Evolutionary conservation across 1,140 invertebrate genomes (phyloP), one percentile per base, ranked within the genome.

Genomic region (Rhynchophorus ferrugineus): DNA sequence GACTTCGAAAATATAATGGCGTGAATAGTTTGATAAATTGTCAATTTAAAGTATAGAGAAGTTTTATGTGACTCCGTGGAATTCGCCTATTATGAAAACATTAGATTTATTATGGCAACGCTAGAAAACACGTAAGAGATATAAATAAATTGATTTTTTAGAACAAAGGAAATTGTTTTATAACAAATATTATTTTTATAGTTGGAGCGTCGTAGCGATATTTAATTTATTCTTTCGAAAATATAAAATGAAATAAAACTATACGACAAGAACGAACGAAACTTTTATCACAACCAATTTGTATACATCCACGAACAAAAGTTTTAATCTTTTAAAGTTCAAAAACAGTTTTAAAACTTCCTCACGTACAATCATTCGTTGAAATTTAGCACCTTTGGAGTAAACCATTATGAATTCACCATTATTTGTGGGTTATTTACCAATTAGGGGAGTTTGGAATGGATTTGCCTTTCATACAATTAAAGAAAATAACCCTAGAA

Each of bases 1-100:
- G 52, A 44, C 17, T 48, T 33, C 21, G 14, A 19, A 34, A 54
- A 54, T 54, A 54, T 42, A 54, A 43, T 13, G n/a, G 37, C 29
- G 52, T 14, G 20, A 48, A 48, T 47, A 14, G 45, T 54, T 48
- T 43, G 50, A 52, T 52, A 52, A 39, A 52, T 52, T 45, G 42
- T 52, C 50, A 45, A 52, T 52, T 52, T 52, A 44, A 52, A 52
- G 29, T 52, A 45, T 52, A 29, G 42, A 52, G 43, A 52, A 52
- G 29, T 52, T 52, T 52, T 52, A 45, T 50, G 20, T 9, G 37
- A 44, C 13, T 44, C 21, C 44, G 11, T 19, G n/a, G 34, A 22
- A 47, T 47, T 47, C 37, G 21, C 21, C 45, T 29, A 5, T 29
- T 29, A 29, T 29, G 24, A 29, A 29, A 29, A 29, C 24, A 29